phyloP scores from a whole-genome alignment of 2,888 invertebrate genomes.

The Leuctra nigra region DNA sequence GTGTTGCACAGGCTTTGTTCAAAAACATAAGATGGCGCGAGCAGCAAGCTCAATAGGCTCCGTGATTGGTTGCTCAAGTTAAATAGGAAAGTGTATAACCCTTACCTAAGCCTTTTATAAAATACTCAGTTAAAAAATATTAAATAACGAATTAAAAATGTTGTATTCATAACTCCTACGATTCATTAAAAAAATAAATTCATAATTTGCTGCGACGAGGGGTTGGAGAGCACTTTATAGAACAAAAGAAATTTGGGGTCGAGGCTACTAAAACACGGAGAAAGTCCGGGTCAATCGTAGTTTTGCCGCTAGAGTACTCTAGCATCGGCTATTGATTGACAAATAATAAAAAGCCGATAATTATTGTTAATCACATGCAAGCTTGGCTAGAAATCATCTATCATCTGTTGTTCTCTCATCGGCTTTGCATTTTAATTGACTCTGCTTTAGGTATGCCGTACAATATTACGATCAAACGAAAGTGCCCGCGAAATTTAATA shows the following conservation, averaged over 20 bases:
- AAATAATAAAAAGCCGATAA: no score
- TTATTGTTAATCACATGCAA: no score
- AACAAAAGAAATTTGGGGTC: constrained; percentile 36
- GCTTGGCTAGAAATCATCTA: no score
- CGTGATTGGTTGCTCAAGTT: constrained; percentile 32
- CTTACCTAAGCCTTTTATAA: constrained; percentile 4
- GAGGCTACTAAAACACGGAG: constrained; percentile 35
- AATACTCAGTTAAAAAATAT: constrained; percentile 9
- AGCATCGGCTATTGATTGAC: no score
- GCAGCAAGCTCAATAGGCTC: constrained; percentile 29
- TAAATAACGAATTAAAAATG: background rate
- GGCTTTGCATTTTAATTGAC: no score
- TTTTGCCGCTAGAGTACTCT: no score
- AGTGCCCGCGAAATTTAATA: no score
- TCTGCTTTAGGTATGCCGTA: no score
- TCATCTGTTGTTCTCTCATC: no score
- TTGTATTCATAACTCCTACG: background rate
- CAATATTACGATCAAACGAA: no score
- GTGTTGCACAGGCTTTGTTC: constrained; percentile 59
- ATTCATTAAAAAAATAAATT: constrained; percentile 34
- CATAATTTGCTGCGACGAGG: constrained; percentile 47
- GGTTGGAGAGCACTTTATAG: constrained; percentile 55
- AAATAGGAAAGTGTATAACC: constrained; percentile 3
- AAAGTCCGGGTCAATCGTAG: no score
- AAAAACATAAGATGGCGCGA: constrained; percentile 78